phyloP scores from a whole-genome alignment of 2,888 invertebrate species.

The Harpalus rufipes region DNA sequence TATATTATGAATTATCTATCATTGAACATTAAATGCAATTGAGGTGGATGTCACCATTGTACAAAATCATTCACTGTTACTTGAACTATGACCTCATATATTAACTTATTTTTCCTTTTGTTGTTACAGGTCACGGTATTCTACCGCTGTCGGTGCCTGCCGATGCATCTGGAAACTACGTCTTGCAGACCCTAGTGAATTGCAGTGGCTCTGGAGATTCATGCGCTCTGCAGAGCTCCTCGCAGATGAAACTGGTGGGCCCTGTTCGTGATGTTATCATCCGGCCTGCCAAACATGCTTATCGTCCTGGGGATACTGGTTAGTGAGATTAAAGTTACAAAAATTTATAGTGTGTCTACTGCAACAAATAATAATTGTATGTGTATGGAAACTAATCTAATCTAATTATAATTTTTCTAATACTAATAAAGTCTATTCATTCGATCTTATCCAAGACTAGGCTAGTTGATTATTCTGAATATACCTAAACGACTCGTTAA shows the following conservation, averaged over 20 bases:
- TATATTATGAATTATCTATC: too few species aligned
- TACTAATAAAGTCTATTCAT: too few species aligned
- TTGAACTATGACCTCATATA: not conserved
- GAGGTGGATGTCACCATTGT: too few species aligned
- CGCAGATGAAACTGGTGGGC: constrained; percentile 82
- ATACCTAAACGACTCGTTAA: too few species aligned
- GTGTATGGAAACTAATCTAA: too few species aligned
- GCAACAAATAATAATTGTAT: too few species aligned
- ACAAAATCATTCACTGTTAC: too few species aligned
- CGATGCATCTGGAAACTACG: constrained; percentile 81
- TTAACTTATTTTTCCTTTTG: not conserved
- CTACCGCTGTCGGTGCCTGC: constrained; percentile 81
- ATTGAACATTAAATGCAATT: too few species aligned
- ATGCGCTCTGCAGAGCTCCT: constrained; percentile 81
- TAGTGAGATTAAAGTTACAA: constrained; percentile 71
- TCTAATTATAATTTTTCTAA: too few species aligned
- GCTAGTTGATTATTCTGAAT: too few species aligned
- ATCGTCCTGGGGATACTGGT: constrained; percentile 83
- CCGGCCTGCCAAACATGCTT: constrained; percentile 82
- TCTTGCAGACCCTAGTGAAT: constrained; percentile 82
- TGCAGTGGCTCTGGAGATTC: constrained; percentile 77
- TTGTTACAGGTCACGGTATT: constrained; percentile 82
- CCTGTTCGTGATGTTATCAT: constrained; percentile 83
- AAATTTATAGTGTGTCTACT: too few species aligned
- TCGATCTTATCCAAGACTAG: too few species aligned